Evolutionary conservation across 2,797 vertebrate genomes (phyloP).

Genomic region (Octomys mimax): DNA sequence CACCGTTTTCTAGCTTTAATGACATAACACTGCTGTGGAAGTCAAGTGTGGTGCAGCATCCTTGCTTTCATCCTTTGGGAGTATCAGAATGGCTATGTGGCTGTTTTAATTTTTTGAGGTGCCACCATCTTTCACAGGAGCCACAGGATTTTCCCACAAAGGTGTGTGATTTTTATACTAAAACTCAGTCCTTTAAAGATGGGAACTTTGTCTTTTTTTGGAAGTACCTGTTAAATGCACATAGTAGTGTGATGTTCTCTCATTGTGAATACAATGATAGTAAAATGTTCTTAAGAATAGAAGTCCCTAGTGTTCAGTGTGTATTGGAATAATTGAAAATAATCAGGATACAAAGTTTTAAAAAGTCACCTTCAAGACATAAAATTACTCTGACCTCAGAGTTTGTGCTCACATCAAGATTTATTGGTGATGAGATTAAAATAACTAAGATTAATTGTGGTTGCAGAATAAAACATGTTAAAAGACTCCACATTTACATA

Average conservation of each 20-base stretch:
- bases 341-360: background rate
- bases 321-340: background rate
- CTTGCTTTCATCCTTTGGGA: background rate
- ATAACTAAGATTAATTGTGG: background rate
- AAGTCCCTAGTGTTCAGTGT: background rate
- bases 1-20: background rate
- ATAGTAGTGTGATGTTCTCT: background rate
- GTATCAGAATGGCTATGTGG: background rate
- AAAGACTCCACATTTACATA: background rate
- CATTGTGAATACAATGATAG: background rate
- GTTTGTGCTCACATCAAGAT: background rate
- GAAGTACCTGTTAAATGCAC: conserved; percentile 17
- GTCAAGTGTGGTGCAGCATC: background rate
- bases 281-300: background rate
- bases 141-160: background rate
- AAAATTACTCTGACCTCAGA: background rate
- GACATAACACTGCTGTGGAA: background rate
- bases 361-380: background rate
- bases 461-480: background rate
- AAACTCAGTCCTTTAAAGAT: background rate
- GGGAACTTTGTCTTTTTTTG: background rate
- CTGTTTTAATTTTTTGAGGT: conserved; percentile 18
- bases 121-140: background rate
- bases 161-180: background rate
- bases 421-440: background rate